Evolutionary conservation across 2,113 vertebrate genomes (phyloP), one percentile per base, ranked within the genome.

Genomic region (Platichthys stellatus): DNA sequence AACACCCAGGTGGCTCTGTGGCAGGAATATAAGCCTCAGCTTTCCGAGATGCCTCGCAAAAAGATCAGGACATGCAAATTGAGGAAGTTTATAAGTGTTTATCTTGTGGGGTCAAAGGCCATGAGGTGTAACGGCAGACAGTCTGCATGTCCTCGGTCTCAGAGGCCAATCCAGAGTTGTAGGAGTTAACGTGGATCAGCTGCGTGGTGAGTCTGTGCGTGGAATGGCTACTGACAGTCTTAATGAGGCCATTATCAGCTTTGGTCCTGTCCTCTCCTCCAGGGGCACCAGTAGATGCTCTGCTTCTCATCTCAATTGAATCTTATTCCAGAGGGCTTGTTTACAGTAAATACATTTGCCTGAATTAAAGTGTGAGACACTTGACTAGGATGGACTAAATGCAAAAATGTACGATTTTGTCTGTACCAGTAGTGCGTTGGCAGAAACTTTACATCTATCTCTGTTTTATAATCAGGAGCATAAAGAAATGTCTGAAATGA

Each of bases 221-320:
- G 80, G 93, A 90, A 92, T 86, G 93, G 88, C 81, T 90, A 90
- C 93, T 95, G 94, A 95, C 93, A 94, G 92, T 90, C 91, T 92
- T 95, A 95, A 95, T 94, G 93, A 95, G 93, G 89, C 92, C 92
- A 94, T 94, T 94, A 95, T 93, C 92, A 81, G 91, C 91, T 93
- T 82, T 82, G 79, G 88, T 91, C 88, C 84, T 88, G 86, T 87
- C 76, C 63, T 85, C 82, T 91, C 85, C 88, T 94, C 90, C 89
- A 51, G 90, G 92, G 92, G 88, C 89, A 88, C 82, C 81, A 72
- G 85, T 85, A 80, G 88, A 89, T 87, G 90, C 90, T 88, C 91
- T 40, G 80, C 74, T 79, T 86, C 90, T 90, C 90, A 71, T 91
- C 91, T 92, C 93, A 88, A 93, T 93, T 94, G 91, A 94, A 91